phyloP scores from a whole-genome alignment of 2,797 vertebrate species.

The Trachops cirrhosus region DNA sequence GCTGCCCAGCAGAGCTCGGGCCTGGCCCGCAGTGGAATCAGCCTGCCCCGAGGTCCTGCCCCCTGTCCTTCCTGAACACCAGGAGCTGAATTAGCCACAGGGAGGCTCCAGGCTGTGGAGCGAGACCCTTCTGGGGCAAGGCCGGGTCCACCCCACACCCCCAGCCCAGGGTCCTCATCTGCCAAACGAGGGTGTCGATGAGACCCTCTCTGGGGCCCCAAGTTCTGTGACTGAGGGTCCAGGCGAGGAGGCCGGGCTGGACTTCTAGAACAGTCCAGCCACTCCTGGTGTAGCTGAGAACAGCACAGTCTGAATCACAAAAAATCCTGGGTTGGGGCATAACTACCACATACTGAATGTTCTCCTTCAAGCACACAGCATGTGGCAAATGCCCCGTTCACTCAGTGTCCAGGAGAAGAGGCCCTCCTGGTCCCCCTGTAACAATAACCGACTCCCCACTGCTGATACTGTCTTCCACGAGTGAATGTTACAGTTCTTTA shows the following conservation, averaged over 20 bases:
- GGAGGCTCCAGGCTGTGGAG: not conserved
- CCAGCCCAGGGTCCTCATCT: not conserved
- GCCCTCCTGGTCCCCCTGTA: not conserved
- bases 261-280: not conserved
- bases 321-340: not conserved
- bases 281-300: not conserved
- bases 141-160: not conserved
- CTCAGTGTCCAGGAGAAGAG: not conserved
- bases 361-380: not conserved
- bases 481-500: rapidly evolving
- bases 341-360: not conserved
- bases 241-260: not conserved
- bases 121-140: too few relatives aligned
- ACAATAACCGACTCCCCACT: not conserved
- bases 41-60: not conserved
- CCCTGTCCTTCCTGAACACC: not conserved
- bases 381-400: rapidly evolving
- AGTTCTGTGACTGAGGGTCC: not conserved
- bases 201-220: not conserved
- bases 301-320: not conserved
- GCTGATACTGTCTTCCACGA: not conserved
- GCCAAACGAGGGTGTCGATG: not conserved
- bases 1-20: not conserved
- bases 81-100: not conserved
- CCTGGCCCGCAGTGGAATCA: rapidly evolving